Evolutionary conservation across 2,797 vertebrate species (phyloP), one percentile per base, ranked within the genome.

Genomic region (Chelidonichthys spinosus): DNA sequence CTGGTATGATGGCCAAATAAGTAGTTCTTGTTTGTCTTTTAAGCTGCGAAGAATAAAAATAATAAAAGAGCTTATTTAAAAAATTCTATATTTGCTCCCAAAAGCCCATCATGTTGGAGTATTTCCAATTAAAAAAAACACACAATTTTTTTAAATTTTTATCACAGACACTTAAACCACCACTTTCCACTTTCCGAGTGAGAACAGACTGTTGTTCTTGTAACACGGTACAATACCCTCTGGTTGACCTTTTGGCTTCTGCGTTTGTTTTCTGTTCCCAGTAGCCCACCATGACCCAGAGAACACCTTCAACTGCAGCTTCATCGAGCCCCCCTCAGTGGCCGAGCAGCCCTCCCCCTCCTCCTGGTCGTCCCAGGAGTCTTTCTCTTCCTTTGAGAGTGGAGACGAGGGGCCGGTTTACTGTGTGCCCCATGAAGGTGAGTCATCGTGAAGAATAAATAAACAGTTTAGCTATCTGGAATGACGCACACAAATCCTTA

Each of bases 351-450:
- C 96, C 7, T 97, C 96, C 0, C 96, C 96, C 0, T 93, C 97
- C 1, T 95, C 98, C 18, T 99, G 98, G 98, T 99, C 98, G 0
- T 99, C 98, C 69, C 95, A 96, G 0, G 98, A 96, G 85, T 99
- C 98, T 60, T 99, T 99, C 92, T 99, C 98, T 25, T 99, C 98
- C 55, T 99, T 98, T 0, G 98, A 99, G 92, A 99, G 97, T 14
- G 97, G 94, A 0, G 98, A 99, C 0, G 98, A 99, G 77, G 97
- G 97, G 3, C 98, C 98, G 0, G 97, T 99, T 70, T 99, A 99
- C 92, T 98, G 96, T 0, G 93, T 99, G 11, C 98, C 98, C 5
- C 96, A 99, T 0, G 98, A 99, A 94, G 98, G 98, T 99, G 85
- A 96, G 96, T 92, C 67, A 73, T 68, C n/a, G 2, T 11, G 7